phyloP scores from a whole-genome alignment of 1,140 invertebrate species.

The Lutraria rhynchaena region DNA sequence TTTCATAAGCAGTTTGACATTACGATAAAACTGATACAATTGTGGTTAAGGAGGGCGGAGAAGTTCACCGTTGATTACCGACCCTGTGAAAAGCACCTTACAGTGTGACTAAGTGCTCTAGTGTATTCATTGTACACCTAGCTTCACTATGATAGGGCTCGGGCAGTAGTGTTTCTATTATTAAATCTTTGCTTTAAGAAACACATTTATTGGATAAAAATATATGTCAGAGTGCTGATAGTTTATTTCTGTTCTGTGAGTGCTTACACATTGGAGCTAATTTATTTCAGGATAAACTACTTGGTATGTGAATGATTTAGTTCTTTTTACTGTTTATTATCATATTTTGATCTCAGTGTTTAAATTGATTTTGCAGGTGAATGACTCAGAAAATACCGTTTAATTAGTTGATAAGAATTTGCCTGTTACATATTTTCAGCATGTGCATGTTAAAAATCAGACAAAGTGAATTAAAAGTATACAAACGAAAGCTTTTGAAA shows the following conservation, averaged over 20 bases:
- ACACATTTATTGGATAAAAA: slow-evolving; percentile 31
- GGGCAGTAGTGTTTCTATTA: slow-evolving; percentile 2
- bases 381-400: too few species aligned
- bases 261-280: slow-evolving; percentile 16
- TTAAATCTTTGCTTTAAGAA: slow-evolving; percentile 10
- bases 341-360: neutral
- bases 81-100: slow-evolving; percentile 57
- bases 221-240: slow-evolving; percentile 21
- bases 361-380: too few species aligned
- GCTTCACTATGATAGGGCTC: slow-evolving; percentile 30
- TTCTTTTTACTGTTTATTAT: neutral
- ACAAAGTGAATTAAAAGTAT: too few species aligned
- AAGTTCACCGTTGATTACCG: slow-evolving; percentile 52
- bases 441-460: neutral
- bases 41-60: slow-evolving; percentile 32
- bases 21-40: slow-evolving; percentile 58
- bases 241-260: slow-evolving; percentile 38
- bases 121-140: slow-evolving; percentile 44
- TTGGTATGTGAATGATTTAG: too few species aligned
- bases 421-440: slow-evolving; percentile 3
- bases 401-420: neutral
- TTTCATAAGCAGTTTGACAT: slow-evolving; percentile 56
- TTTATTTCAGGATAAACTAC: slow-evolving; percentile 1
- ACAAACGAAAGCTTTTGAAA: too few species aligned
- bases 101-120: slow-evolving; percentile 46